Conservation (phyloP, 2,797 vertebrate species). For the Peromyscus eremicus region DNA sequence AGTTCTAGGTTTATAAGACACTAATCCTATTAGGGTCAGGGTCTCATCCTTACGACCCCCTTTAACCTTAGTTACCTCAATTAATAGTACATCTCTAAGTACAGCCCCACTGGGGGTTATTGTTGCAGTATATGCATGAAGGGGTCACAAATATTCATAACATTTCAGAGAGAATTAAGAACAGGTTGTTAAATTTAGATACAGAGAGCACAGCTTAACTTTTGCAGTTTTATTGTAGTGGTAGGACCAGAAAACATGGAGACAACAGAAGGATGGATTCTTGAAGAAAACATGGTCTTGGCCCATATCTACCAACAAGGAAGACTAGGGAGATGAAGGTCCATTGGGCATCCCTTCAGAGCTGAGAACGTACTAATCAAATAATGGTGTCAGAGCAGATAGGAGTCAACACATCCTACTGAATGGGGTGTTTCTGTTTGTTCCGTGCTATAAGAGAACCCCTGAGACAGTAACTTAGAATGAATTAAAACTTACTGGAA, state of each 20-base stretch:
- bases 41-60: neutral
- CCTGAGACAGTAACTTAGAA: neutral
- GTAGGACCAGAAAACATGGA: neutral
- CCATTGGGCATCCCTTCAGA: neutral
- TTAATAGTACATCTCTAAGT: neutral
- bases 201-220: neutral
- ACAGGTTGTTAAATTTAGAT: neutral
- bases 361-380: neutral
- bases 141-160: neutral
- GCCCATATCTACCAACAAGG: neutral
- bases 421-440: neutral
- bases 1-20: neutral
- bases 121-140: neutral
- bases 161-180: neutral
- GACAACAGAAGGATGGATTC: neutral
- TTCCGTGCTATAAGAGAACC: neutral
- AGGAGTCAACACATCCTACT: neutral
- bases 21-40: neutral
- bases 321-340: neutral
- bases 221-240: neutral
- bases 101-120: neutral
- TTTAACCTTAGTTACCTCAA: neutral
- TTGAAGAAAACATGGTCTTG: neutral
- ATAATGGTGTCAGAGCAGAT: neutral
- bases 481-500: neutral